Conservation (phyloP, 1,140 invertebrate species). For the Teleogryllus occipitalis region DNA sequence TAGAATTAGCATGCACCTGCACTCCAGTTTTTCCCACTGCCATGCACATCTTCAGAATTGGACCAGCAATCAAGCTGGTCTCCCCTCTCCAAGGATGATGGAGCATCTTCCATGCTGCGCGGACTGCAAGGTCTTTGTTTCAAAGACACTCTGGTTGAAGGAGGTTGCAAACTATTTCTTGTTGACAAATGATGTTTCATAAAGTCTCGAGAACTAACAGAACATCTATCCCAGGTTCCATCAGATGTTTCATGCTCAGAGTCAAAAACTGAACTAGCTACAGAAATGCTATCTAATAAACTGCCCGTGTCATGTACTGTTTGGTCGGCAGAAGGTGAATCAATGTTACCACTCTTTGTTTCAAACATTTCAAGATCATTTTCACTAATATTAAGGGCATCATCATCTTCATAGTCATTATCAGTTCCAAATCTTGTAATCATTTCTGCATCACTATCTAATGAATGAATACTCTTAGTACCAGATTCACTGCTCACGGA, state of each 20-base stretch:
- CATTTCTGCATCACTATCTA: not conserved
- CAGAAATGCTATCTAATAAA: not conserved
- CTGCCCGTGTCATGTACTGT: not conserved
- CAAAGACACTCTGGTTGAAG: not conserved
- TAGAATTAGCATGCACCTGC: constrained; percentile 14
- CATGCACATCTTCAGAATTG: constrained; percentile 1
- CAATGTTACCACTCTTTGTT: not conserved
- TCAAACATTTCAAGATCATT: constrained; percentile 13
- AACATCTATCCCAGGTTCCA: not conserved
- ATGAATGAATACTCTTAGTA: not conserved
- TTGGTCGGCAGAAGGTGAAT: not conserved
- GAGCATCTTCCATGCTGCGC: constrained; percentile 12
- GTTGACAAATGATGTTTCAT: not conserved
- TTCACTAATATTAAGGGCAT: constrained; percentile 8
- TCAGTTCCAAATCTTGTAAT: not conserved
- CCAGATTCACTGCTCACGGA: not conserved
- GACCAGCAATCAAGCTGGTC: constrained; percentile 5
- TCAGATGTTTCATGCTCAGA: constrained; percentile 13
- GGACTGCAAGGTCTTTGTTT: constrained; percentile 7
- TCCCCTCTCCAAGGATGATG: constrained; percentile 1
- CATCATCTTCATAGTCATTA: not conserved
- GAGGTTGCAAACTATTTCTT: not conserved
- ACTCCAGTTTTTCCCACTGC: not conserved
- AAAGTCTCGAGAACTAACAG: not conserved
- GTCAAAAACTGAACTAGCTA: constrained; percentile 13